phyloP scores from a whole-genome alignment of 2,113 vertebrate species.

The Phylloscopus whistleri region DNA sequence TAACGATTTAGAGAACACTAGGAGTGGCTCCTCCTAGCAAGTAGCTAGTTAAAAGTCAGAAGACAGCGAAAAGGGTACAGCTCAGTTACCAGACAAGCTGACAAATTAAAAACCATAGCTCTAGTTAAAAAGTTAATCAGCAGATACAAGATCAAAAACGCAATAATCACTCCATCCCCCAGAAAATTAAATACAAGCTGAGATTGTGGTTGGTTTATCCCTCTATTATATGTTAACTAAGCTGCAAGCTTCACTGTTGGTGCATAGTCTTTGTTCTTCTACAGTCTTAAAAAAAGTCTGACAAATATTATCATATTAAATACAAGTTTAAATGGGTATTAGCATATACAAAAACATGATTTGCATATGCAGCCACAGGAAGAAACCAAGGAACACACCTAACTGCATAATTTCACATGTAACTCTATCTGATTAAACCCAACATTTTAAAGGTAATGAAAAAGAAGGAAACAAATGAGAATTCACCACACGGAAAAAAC shows the following conservation, averaged over 20 bases:
- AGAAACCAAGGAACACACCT: neutral
- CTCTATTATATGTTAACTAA: neutral
- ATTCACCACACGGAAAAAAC: neutral
- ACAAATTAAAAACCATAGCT: neutral
- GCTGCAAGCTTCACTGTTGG: neutral
- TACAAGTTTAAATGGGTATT: neutral
- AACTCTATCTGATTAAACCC: neutral
- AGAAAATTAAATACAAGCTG: neutral
- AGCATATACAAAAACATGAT: neutral
- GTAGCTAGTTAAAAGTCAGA: neutral
- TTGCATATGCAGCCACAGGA: neutral
- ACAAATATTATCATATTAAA: neutral
- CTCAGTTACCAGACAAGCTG: neutral
- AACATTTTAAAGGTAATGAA: neutral
- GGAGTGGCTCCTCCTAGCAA: neutral
- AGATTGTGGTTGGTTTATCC: neutral
- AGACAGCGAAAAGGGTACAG: neutral
- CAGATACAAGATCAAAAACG: neutral
- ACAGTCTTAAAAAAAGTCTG: neutral
- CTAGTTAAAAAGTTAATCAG: neutral
- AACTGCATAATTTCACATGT: neutral
- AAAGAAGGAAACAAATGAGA: neutral
- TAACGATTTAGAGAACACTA: neutral
- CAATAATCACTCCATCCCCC: neutral
- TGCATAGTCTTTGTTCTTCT: neutral